Base-by-base conservation (phyloP, 2,888 invertebrate species). In the Xanthorhoe spadicearia region DNA sequence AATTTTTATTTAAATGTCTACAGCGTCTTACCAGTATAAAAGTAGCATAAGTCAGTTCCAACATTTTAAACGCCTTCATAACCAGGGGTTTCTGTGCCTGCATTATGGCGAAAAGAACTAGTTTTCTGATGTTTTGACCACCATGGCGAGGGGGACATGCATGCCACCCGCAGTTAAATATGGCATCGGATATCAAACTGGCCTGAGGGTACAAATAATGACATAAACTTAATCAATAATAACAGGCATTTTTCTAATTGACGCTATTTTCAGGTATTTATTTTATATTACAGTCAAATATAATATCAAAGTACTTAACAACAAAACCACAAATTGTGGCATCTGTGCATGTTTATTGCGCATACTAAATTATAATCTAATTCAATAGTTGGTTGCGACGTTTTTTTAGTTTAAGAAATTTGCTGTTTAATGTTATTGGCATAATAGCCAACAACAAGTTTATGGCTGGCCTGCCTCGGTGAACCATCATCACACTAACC, bases 41-140 rank as follows among this genome's bases (percentile, higher is more conserved):
- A 2, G 90, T 89, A 3, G 72, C 84, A 35, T 92, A 90, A 9
- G 90, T 88, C 0, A 93, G 85, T 19, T 89, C 80, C 2, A 91
- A 66, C 89, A 93, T 91, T 56, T 90, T 90, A 72, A 92, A 94
- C 0, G 93, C 92, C 66, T 91, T 93, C 83, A 94, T 88, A 35
- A 89, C 78, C 0, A 92, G 79, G 1, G 93, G 90, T 0, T 80
- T 83, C 68, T 92, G 89, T 0, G 93, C 84, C 64, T 88, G 86
- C 61, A 79, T 76, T 57, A 88, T 84, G 0, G 90, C 87, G 15
- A 89, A 72, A 13, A 86, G 69, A 4, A 93, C 85, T 6, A 89
- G 70, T 10, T 78, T 78, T 18, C 88, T 79, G 10, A 86, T 73
- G 59, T 83, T 81, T 5, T 76, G 81, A 8, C 73, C 71, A 5